Base-by-base conservation (phyloP, 2,797 vertebrate genomes). In the Lithobates sylvaticus region DNA sequence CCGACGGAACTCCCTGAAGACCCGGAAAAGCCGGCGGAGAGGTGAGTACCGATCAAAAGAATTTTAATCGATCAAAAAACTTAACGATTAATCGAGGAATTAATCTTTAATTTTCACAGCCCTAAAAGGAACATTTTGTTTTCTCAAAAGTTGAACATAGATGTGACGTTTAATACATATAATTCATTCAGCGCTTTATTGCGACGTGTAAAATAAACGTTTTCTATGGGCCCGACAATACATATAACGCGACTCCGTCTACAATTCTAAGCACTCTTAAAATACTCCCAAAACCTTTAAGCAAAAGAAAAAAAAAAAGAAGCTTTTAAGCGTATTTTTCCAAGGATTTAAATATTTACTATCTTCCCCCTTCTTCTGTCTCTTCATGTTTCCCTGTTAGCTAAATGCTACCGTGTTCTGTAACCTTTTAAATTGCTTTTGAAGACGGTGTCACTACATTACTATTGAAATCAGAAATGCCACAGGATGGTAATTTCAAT, bases 361-460 rank as follows among this genome's bases (percentile, higher is more conserved):
- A 26, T 29, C 47, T 82, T 65, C 54, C 36, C 69, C 34, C 54
- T 61, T 15, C 42, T 70, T 15, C 50, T 80, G 67, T 71, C 78
- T 81, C 39, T 74, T 82, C 80, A 82, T 44, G 70, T 82, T 74
- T 64, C 70, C 70, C 80, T 82, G 80, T 82, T 82, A 82, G 80
- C 50, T 27, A 82, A 82, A 82, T 82, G 80, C 80, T 74, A 44
- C 50, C 10, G 70, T 82, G 34, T 82, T 82, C 70, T 42, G 50
- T 82, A 82, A 82, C 80, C 80, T 82, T 82, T 82, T 82, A 73
- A 82, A 82, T 82, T 82, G 80, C 80, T 82, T 82, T 82, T 82
- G 80, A 82, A 82, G 80, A 82, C 58, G 54, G 80, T 82, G 80
- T 82, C 80, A 82, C 80, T 73, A 82, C 80, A 82, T 82, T 82